Percentiles rank a stretch among this genome's conserved stretches.
Evolutionary conservation across 1,140 invertebrate genomes (phyloP).

Genomic region (Papilio dardanus): DNA sequence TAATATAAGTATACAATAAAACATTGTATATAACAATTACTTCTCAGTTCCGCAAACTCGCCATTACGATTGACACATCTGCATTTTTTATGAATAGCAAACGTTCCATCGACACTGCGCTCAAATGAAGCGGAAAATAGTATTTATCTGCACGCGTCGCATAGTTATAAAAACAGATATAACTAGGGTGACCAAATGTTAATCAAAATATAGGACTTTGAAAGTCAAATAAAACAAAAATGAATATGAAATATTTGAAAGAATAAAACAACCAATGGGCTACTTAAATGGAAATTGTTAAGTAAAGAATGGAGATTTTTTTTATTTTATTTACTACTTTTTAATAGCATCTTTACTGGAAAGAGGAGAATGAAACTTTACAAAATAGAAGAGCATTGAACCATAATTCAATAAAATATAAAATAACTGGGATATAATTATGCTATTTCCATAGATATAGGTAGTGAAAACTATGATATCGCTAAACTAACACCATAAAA

Average conservation of each 20-base stretch:
- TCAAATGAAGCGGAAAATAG: constrained; percentile 56
- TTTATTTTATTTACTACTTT: no score
- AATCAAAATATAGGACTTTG: background rate
- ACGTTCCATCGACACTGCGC: constrained; percentile 45
- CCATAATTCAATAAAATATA: no score
- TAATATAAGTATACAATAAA: constrained; percentile 35
- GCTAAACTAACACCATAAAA: constrained; percentile 35
- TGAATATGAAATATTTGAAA: background rate
- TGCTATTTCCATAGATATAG: no score
- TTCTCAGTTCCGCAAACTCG: constrained; percentile 51
- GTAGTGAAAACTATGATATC: no score
- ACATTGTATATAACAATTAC: constrained; percentile 43
- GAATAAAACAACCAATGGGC: background rate
- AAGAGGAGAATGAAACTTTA: no score
- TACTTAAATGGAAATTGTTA: background rate
- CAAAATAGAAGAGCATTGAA: no score
- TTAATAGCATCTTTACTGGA: no score
- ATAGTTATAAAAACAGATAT: constrained; percentile 22
- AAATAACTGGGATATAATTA: no score
- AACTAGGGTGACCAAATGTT: background rate
- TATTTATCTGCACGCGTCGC: constrained; percentile 53
- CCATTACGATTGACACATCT: constrained; percentile 50
- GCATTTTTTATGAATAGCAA: constrained; percentile 47
- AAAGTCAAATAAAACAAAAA: background rate
- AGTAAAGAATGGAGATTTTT: no score